Evolutionary conservation across 2,888 invertebrate species (phyloP).

Genomic region (Apocheima hispidaria): DNA sequence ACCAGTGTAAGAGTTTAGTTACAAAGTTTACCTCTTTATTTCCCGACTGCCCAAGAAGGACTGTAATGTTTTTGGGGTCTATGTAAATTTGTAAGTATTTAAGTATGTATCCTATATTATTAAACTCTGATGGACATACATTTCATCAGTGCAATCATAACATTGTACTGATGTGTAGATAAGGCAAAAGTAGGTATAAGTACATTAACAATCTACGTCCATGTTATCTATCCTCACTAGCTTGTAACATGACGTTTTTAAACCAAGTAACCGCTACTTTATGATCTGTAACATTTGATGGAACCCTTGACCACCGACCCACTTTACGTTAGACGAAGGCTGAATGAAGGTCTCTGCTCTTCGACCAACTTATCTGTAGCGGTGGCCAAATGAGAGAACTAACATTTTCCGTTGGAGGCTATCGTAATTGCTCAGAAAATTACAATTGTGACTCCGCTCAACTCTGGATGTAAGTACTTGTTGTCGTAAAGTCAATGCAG

Average conservation of each 20-base stretch:
- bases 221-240: slow-evolving; percentile 3
- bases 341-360: slow-evolving; percentile 51
- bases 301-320: slow-evolving; percentile 59
- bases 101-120: too few relatives aligned
- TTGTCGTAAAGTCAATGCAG: slow-evolving; percentile 66
- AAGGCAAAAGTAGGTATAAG: slow-evolving; percentile 12
- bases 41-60: too few relatives aligned
- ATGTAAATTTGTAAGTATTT: too few relatives aligned
- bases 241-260: slow-evolving; percentile 9
- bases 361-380: not conserved
- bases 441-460: not conserved
- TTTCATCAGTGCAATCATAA: too few relatives aligned
- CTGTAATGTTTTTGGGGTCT: too few relatives aligned
- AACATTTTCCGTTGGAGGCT: not conserved
- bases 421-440: not conserved
- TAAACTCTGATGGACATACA: too few relatives aligned
- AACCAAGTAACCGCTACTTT: slow-evolving; percentile 25
- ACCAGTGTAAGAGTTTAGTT: too few relatives aligned
- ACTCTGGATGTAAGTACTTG: not conserved
- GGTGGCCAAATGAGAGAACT: not conserved
- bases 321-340: slow-evolving; percentile 49
- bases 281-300: slow-evolving; percentile 42
- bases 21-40: too few relatives aligned
- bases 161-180: too few relatives aligned
- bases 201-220: not conserved